Evolutionary conservation across 2,888 invertebrate species (phyloP).

Genomic region (Apotomis betuletana): DNA sequence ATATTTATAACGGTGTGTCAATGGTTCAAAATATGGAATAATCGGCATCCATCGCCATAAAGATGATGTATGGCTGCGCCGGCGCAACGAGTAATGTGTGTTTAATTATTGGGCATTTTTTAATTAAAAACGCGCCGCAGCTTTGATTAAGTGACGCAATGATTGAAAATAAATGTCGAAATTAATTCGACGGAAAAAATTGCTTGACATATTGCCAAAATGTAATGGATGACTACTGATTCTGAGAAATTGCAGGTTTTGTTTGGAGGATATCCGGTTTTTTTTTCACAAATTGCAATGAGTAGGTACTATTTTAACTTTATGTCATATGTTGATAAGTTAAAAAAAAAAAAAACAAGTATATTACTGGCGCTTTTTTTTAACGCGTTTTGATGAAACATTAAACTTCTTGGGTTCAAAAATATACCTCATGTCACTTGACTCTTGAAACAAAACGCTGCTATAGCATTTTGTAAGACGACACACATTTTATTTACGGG

Average conservation of each 20-base stretch:
- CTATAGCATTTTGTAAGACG: too few relatives aligned
- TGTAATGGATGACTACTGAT: not conserved
- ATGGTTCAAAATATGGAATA: slow-evolving; percentile 37
- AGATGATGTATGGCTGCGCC: slow-evolving; percentile 46
- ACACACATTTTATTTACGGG: not conserved
- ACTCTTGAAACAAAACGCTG: too few relatives aligned
- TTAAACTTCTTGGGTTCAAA: too few relatives aligned
- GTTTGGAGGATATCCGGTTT: slow-evolving; percentile 1
- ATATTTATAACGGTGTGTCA: slow-evolving; percentile 37
- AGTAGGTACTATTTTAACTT: too few relatives aligned
- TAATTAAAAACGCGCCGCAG: slow-evolving; percentile 32
- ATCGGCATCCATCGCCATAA: slow-evolving; percentile 45
- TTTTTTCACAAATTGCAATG: not conserved
- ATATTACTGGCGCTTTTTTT: too few relatives aligned
- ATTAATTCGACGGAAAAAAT: slow-evolving; percentile 15
- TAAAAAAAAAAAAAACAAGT: too few relatives aligned
- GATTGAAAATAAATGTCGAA: slow-evolving; percentile 40
- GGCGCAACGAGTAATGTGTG: slow-evolving; percentile 46
- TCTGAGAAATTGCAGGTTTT: slow-evolving; percentile 4
- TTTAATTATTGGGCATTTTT: slow-evolving; percentile 49
- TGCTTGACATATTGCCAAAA: slow-evolving; percentile 22
- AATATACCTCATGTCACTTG: too few relatives aligned
- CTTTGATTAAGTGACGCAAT: slow-evolving; percentile 37
- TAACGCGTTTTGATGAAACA: too few relatives aligned
- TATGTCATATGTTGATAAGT: too few relatives aligned